Evolutionary conservation across 2,888 invertebrate species (phyloP), one percentile per base, ranked within the genome.

Genomic region (Branchinecta sandiegonensis): DNA sequence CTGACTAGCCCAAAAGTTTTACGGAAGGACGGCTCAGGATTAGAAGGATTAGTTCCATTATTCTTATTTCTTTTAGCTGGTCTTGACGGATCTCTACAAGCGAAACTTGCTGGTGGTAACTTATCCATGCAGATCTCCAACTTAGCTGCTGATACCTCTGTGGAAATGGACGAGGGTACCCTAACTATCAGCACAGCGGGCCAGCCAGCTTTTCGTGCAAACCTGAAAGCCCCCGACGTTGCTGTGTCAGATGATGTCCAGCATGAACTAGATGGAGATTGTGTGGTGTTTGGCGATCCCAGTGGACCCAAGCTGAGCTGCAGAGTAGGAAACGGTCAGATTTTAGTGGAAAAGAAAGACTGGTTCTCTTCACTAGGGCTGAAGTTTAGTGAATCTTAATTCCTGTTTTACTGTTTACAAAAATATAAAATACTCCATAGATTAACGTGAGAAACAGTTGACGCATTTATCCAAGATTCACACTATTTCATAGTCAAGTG

Each of bases 291-390:
- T 37, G 63, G 14, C 2, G 8, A n/a, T 56, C 63, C 12, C 9
- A 23, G 12, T 8, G 68, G 68, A 12, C 48, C 68, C 37, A 17
- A n/a, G 9, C 50, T 67, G 9, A 48, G 11, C 13, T 47, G 47
- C n/a, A 48, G 13, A 14, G 65, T 48, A 13, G 47, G 47, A 11
- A 46, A 65, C n/a, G 46, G 69, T 65, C 10, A 50, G 17, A 65
- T 69, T 37, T 14, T 65, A 23, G 48, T 69, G 10, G 65, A 69
- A 48, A 65, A 65, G 37, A 13, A 65, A 13, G 67, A 68, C 46
- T 69, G 69, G 69, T 68, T 68, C n/a, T 46, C 69, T 8, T 48
- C 68, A 48, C 66, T 69, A 12, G 69, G 69, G 13, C 48, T 69
- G 7, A 10, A 48, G 12, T 65, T 14, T 14, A 69, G 48, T 37